A percentile compares a stretch with the other conserved stretches of the same genome.
phyloP scores from a whole-genome alignment of 2,113 vertebrate species.

The Tichodroma muraria region DNA sequence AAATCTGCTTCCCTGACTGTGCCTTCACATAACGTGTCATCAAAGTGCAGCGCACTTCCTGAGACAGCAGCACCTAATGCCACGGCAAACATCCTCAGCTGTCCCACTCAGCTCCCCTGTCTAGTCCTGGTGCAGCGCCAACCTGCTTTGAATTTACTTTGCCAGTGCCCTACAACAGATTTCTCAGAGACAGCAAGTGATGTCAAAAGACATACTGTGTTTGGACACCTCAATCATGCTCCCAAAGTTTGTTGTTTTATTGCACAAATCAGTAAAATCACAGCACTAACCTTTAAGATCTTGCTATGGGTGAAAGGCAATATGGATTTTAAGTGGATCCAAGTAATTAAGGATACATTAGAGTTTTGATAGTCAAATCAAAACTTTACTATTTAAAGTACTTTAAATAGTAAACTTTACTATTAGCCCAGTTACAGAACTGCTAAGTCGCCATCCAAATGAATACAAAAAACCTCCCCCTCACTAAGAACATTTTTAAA shows the following conservation, averaged over 20 bases:
- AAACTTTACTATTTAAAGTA: too few relatives aligned
- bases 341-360: neutral
- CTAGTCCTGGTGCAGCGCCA: accelerated
- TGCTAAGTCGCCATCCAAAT: neutral
- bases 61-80: neutral
- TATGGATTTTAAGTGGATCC: neutral
- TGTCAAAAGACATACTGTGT: neutral
- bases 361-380: neutral
- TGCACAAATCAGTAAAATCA: too few relatives aligned
- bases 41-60: neutral
- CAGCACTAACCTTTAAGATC: neutral
- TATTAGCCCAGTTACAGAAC: neutral
- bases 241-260: neutral
- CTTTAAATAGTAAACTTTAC: too few relatives aligned
- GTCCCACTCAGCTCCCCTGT: neutral
- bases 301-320: neutral
- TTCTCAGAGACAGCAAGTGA: neutral
- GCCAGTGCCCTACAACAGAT: neutral
- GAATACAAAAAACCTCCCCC: accelerated
- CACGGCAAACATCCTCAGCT: too few relatives aligned
- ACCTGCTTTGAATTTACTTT: neutral
- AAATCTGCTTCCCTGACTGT: neutral
- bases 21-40: neutral
- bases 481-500: neutral
- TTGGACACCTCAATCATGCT: too few relatives aligned